Percentiles rank a stretch among this genome's conserved stretches.
Evolutionary conservation across 2,113 vertebrate species (phyloP).

Genomic region (Pomatorhinus ruficollis): DNA sequence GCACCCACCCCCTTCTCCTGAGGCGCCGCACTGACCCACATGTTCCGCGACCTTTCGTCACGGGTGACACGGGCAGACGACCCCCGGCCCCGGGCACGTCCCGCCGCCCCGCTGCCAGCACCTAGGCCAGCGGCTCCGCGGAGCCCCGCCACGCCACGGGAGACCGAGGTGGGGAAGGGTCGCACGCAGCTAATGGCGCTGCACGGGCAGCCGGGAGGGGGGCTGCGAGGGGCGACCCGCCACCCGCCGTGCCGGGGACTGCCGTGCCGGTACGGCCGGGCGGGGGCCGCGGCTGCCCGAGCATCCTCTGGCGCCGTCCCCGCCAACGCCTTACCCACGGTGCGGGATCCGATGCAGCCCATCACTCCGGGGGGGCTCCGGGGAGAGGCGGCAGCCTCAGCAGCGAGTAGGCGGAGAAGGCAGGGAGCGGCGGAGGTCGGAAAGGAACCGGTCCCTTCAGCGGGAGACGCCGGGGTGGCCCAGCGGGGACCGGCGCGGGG

Average conservation of each 20-base stretch:
- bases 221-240: background rate
- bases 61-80: background rate
- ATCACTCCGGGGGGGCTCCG: conserved; percentile 67
- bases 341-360: conserved; percentile 83
- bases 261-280: background rate
- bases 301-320: background rate
- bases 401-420: background rate
- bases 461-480: conserved; percentile 51
- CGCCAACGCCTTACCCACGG: conserved; percentile 77
- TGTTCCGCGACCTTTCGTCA: conserved; percentile 22
- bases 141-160: background rate
- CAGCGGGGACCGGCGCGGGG: background rate
- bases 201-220: background rate
- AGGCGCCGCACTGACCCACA: conserved; percentile 36
- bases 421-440: background rate
- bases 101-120: background rate
- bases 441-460: conserved; percentile 5
- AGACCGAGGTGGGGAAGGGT: background rate
- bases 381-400: conserved; percentile 14
- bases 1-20: conserved; percentile 4
- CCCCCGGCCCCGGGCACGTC: background rate
- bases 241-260: background rate
- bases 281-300: background rate
- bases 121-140: conserved; percentile 8
- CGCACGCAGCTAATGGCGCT: background rate